Base-by-base conservation (phyloP, 1,140 invertebrate species). In the Pinna nobilis region DNA sequence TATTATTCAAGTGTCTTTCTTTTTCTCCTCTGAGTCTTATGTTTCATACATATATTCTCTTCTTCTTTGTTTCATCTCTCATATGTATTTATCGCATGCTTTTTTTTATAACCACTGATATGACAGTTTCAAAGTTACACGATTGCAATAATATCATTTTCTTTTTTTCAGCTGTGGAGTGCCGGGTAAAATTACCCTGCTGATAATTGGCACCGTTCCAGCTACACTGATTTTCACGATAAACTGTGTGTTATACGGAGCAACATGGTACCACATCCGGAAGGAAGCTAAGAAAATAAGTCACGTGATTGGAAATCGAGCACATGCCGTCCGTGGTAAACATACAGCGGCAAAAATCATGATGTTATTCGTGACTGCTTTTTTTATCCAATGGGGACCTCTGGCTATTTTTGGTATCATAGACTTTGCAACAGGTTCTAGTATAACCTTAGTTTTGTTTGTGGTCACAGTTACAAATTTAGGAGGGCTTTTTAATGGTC, bases 321-420 rank as follows among this genome's bases (percentile, higher is more conserved):
- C 71, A 13, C 33, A 44, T 18, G 37, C 68, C 25, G 35, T 51
- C 0, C 35, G 28, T 3, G 71, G 63, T 0, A 66, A 70, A n/a
- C 78, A 80, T 20, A 65, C 59, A 25, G 78, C 78, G 3, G 74
- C 74, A 5, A 74, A 70, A 28, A 59, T 70, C 7, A 80, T 80
- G 78, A 76, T 71, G 2, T 33, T 80, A 41, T 80, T 80, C 50
- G 78, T 80, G 0, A 66, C 69, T 1, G 78, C 74, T 0, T 80
- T 80, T 53, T 74, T 80, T 35, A 66, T 80, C 18, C 78, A 80
- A 20, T 80, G 74, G 74, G 76, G 78, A 74, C 71, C 74, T 1
- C 57, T 80, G 50, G 72, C 68, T 18, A 50, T 80, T 11, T 68
- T 63, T 51, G 75, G 78, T 11, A 60, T 76, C 18, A 77, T 70